These are phyloP conservation scores for Psilopogon haemacephalus DNA, from an alignment of 2,113 vertebrate species.

Conservation along the genomic window DNA sequence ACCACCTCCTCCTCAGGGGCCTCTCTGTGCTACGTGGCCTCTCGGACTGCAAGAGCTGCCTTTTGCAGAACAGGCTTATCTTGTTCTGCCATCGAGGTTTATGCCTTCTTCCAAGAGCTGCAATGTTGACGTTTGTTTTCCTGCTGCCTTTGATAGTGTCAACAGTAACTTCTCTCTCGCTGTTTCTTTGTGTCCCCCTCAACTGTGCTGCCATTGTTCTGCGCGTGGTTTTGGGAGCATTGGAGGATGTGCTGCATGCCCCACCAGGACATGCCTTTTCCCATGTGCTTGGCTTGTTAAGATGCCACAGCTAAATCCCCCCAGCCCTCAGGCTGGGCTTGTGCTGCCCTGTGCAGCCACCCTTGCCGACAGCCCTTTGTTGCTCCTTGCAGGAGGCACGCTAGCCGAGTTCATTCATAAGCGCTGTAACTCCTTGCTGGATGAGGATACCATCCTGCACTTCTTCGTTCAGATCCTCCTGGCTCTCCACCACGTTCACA, in stretches of 20 bases:
- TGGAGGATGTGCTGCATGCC: background rate
- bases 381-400: constrained; percentile 83
- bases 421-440: constrained; percentile 93
- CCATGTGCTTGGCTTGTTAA: background rate
- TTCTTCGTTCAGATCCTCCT: constrained; percentile 98
- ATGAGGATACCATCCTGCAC: constrained; percentile 97
- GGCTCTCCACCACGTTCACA: constrained; percentile 94
- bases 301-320: background rate
- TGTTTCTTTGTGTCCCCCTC: background rate
- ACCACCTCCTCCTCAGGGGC: constrained; percentile 30
- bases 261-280: background rate
- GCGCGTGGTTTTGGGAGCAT: accelerated
- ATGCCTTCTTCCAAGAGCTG: background rate
- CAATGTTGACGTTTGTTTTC: constrained; percentile 27
- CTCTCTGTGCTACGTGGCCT: background rate
- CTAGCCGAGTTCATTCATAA: constrained; percentile 97
- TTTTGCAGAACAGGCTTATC: constrained; percentile 61
- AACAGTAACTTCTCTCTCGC: background rate
- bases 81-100: constrained; percentile 8
- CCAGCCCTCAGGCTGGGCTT: accelerated
- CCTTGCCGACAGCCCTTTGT: background rate
- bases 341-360: background rate
- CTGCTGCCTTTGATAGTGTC: constrained; percentile 16
- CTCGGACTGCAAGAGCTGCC: background rate
- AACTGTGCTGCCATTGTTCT: background rate